Evolutionary conservation across 1,140 invertebrate species (phyloP).

Genomic region (Rhagoletis pomonella): DNA sequence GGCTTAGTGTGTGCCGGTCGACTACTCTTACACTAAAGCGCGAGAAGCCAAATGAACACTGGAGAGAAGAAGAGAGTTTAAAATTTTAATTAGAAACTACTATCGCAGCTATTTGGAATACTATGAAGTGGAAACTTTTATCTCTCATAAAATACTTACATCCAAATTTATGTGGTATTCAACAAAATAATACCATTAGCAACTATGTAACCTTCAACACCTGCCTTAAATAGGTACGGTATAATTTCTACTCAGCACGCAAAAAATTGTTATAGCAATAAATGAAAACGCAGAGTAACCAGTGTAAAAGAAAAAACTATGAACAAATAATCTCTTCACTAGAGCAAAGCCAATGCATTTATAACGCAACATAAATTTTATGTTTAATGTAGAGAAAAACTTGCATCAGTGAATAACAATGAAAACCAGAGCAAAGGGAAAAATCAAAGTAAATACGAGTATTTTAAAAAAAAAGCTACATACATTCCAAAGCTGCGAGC

Average conservation of each 20-base stretch:
- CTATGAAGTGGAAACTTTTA: too few relatives aligned
- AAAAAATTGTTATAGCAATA: neutral
- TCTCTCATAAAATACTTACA: too few relatives aligned
- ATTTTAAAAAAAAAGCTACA: conserved; percentile 16
- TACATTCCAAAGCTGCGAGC: neutral
- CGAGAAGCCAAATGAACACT: too few relatives aligned
- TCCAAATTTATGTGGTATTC: too few relatives aligned
- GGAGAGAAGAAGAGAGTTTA: too few relatives aligned
- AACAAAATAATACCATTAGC: neutral
- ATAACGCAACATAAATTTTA: conserved; percentile 35
- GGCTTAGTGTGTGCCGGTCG: too few relatives aligned
- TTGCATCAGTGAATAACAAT: conserved; percentile 20
- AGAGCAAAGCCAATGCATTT: conserved; percentile 20
- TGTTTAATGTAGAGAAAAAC: conserved; percentile 41
- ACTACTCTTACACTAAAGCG: too few relatives aligned
- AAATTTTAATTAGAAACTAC: too few relatives aligned
- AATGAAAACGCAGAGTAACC: neutral
- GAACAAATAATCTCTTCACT: neutral
- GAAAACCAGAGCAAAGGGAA: neutral
- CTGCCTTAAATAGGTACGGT: neutral
- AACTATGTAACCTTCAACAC: neutral
- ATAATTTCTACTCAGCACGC: conserved; percentile 1
- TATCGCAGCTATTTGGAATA: too few relatives aligned
- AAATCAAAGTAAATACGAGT: neutral
- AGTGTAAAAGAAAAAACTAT: neutral